These are phyloP conservation scores for Lumbricus terrestris DNA, from an alignment of 2,888 invertebrate genomes.

Conservation along the genomic window DNA sequence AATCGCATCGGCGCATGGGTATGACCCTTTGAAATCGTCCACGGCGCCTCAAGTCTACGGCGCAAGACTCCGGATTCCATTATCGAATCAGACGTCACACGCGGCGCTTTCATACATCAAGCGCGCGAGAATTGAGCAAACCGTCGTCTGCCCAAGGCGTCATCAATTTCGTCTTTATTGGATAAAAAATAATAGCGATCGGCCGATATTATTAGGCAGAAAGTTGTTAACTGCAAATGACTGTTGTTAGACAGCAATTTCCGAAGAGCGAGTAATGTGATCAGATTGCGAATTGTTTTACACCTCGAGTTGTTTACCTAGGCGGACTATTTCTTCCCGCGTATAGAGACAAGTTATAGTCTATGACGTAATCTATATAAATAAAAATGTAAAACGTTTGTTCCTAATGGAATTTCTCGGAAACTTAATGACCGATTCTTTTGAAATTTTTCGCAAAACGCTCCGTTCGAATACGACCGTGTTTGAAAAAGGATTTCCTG, in stretches of 20 bases:
- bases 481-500: too few relatives aligned
- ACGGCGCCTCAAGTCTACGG: neutral
- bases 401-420: too few relatives aligned
- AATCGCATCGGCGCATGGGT: neutral
- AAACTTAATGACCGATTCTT: too few relatives aligned
- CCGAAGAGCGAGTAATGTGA: neutral
- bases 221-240: neutral
- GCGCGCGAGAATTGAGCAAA: neutral
- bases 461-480: too few relatives aligned
- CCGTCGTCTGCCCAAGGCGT: neutral
- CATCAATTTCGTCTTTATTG: neutral
- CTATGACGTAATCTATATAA: too few relatives aligned
- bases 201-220: neutral
- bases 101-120: neutral
- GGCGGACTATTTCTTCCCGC: neutral
- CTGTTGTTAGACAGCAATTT: neutral
- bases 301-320: neutral
- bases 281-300: neutral
- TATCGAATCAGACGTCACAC: neutral
- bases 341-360: too few relatives aligned
- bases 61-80: neutral
- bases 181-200: neutral
- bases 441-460: too few relatives aligned
- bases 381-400: too few relatives aligned
- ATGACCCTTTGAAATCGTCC: neutral